phyloP scores from a whole-genome alignment of 2,797 vertebrate species.

The Centroberyx gerrardi region DNA sequence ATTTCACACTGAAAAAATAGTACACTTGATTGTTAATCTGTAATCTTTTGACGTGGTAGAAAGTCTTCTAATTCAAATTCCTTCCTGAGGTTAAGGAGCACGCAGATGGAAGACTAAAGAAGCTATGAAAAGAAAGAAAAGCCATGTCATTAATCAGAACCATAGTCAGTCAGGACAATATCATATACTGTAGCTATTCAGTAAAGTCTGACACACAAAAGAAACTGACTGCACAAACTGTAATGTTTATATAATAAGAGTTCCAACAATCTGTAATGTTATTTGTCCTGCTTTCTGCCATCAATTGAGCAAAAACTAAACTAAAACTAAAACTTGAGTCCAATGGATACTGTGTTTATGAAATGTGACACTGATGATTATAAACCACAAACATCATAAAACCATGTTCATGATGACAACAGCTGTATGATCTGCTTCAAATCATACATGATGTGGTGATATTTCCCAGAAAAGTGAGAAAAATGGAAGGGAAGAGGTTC shows the following conservation, averaged over 20 bases:
- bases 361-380: background rate
- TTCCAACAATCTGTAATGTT: slow-evolving; percentile 6
- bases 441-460: slow-evolving; percentile 34
- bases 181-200: slow-evolving; percentile 19
- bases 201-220: background rate
- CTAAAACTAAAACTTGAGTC: slow-evolving; percentile 20
- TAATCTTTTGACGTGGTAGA: slow-evolving; percentile 70
- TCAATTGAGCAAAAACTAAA: background rate
- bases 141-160: slow-evolving; percentile 64
- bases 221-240: background rate
- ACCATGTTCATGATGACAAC: slow-evolving; percentile 30
- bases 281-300: slow-evolving; percentile 26
- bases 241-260: slow-evolving; percentile 5
- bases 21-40: slow-evolving; percentile 69
- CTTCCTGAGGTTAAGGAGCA: slow-evolving; percentile 91
- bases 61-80: slow-evolving; percentile 93
- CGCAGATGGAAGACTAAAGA: slow-evolving; percentile 91
- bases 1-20: slow-evolving; percentile 75
- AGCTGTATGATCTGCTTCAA: slow-evolving; percentile 37
- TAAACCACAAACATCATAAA: slow-evolving; percentile 11
- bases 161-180: slow-evolving; percentile 10
- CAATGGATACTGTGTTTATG: background rate
- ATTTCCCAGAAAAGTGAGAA: background rate
- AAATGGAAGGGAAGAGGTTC: slow-evolving; percentile 10
- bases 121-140: slow-evolving; percentile 86